Conservation (phyloP, 2,113 vertebrate species). For the Phrynosoma platyrhinos region DNA sequence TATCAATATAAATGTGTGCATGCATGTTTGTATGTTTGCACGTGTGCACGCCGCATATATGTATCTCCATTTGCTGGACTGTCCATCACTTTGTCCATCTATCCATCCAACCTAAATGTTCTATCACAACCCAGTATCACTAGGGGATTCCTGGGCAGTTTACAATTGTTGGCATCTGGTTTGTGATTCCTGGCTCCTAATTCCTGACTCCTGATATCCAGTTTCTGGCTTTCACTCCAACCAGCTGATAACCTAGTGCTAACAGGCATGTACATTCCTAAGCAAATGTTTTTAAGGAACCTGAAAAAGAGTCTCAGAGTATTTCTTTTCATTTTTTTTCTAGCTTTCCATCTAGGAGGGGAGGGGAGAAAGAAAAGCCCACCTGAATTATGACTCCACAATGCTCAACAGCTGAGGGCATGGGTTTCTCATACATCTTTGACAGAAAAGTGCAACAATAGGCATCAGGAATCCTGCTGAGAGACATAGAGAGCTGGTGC, state of each 20-base stretch:
- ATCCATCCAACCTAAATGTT: too few relatives aligned
- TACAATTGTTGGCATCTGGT: background rate
- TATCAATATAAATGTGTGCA: too few relatives aligned
- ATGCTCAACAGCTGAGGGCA: background rate
- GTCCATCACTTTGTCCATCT: too few relatives aligned
- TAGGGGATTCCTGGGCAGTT: too few relatives aligned
- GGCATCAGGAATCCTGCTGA: background rate
- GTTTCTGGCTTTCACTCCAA: too few relatives aligned
- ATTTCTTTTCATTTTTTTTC: background rate
- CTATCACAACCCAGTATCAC: too few relatives aligned
- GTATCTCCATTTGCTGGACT: too few relatives aligned
- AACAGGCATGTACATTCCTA: too few relatives aligned
- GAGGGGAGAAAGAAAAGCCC: background rate
- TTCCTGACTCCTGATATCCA: too few relatives aligned
- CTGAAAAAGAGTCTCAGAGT: background rate
- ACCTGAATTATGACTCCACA: background rate
- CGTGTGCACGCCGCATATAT: too few relatives aligned
- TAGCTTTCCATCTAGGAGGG: background rate
- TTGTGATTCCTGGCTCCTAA: background rate
- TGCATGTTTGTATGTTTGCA: too few relatives aligned
- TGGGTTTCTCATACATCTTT: slow-evolving; percentile 17
- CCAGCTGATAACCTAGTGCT: too few relatives aligned
- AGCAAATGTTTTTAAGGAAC: background rate
- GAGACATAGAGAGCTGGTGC: background rate
- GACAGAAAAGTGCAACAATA: background rate